Base-by-base conservation (phyloP, 2,113 vertebrate species). In the Malurus elegans region DNA sequence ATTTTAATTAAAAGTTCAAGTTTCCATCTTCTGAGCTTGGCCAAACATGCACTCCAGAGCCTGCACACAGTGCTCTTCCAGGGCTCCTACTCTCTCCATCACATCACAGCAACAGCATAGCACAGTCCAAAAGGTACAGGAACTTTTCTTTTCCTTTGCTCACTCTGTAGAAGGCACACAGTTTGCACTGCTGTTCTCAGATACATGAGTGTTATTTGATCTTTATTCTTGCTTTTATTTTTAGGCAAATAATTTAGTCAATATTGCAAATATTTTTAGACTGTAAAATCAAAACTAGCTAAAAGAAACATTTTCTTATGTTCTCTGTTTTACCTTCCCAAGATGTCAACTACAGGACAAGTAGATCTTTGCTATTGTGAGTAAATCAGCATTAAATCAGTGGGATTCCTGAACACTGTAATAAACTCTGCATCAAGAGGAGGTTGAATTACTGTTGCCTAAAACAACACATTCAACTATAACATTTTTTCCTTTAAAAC, bases 121-220 rank as follows among this genome's bases (percentile, higher is more conserved):
- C 12, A 44, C 12, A 44, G 17, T 36, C 10, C 24, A 45, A 81
- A 57, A 47, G 53, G 4, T 29, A 26, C 29, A 20, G 18, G 9
- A 15, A 11, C 4, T 67, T 73, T 24, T 18, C 25, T 38, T 92
- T 78, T 81, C n/a, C 62, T 90, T 88, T 53, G 14, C 32, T 72
- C 10, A 3, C 4, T 31, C 29, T n/a, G 8, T 51, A 40, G 36
- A 80, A 93, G 6, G 5, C 21, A 79, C 15, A 54, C 1, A 2
- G 61, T 16, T 90, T 48, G 10, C 24, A 58, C 18, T 64, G 20
- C 38, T 92, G 25, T 47, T 17, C n/a, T 40, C 20, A 65, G 67
- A 57, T 45, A 61, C 1, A 0, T 6, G 4, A 36, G 6, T 6
- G 18, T 32, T 51, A 45, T 54, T 40, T 7, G 1, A 54, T 19